Evolutionary conservation across 92 coral and sea anemone genomes (phyloP).

Genomic region (Pocillopora meandrina): DNA sequence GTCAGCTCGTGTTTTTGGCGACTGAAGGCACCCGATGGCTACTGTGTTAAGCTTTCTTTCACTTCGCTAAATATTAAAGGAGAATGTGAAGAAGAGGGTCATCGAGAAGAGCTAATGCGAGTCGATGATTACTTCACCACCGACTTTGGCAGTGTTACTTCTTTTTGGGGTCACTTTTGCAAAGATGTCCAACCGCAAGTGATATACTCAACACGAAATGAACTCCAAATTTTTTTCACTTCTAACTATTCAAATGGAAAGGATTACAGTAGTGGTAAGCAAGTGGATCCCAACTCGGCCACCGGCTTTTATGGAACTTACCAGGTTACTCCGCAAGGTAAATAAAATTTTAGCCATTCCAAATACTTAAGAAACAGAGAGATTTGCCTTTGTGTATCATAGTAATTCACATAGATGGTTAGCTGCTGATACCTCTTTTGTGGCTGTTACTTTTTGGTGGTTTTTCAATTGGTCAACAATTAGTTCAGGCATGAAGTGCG

Average conservation of each 20-base stretch:
- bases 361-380: not conserved
- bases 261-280: not conserved
- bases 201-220: constrained; percentile 40
- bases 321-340: constrained; percentile 40
- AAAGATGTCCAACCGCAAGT: constrained; percentile 6
- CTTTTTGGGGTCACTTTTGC: constrained; percentile 42
- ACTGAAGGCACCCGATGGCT: constrained; percentile 35
- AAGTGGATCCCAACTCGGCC: not conserved
- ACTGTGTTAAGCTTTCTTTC: constrained; percentile 25
- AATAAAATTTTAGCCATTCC: not conserved
- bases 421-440: not conserved
- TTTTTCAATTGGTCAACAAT: no score
- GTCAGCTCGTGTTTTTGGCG: constrained; percentile 23
- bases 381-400: not conserved
- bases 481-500: no score
- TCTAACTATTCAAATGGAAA: not conserved
- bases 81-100: not conserved
- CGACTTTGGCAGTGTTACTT: constrained; percentile 19
- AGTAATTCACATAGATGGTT: no score
- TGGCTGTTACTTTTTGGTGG: not conserved
- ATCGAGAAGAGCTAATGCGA: constrained; percentile 18
- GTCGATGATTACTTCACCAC: constrained; percentile 36
- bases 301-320: constrained; percentile 36
- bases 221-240: constrained; percentile 42
- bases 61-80: constrained; percentile 20